These are phyloP conservation scores for Saturnia japonica DNA, from an alignment of 2,888 invertebrate species.

Conservation along the genomic window DNA sequence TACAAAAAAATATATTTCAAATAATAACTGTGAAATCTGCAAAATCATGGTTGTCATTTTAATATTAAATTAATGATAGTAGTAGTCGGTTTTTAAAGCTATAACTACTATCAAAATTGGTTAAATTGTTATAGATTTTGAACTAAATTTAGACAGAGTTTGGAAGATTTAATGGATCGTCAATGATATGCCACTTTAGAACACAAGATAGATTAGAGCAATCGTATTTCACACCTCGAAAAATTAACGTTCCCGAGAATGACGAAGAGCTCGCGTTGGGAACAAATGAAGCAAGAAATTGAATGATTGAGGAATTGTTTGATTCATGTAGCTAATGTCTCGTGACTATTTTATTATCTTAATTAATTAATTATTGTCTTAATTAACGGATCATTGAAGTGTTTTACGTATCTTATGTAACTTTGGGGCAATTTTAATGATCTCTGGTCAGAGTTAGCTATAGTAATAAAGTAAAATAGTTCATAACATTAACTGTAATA, in stretches of 20 bases:
- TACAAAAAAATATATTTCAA: background rate
- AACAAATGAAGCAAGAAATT: constrained; percentile 60
- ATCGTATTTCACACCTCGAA: constrained; percentile 13
- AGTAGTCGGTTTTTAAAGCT: background rate
- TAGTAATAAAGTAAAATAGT: too few species aligned
- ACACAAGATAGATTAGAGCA: constrained; percentile 20
- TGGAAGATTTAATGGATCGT: background rate
- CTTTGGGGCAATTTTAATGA: too few species aligned
- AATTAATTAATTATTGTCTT: background rate
- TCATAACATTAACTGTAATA: too few species aligned
- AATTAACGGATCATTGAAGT: background rate
- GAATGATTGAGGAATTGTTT: constrained; percentile 49
- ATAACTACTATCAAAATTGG: background rate
- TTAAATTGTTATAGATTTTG: background rate
- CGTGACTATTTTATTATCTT: background rate
- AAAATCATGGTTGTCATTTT: background rate
- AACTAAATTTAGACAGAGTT: background rate
- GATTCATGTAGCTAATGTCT: constrained; percentile 47
- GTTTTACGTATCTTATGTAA: too few species aligned
- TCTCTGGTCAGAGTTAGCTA: too few species aligned
- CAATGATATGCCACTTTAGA: background rate
- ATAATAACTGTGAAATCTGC: background rate
- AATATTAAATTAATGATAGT: background rate
- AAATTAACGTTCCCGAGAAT: constrained; percentile 38
- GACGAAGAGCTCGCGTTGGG: constrained; percentile 27